Conservation (phyloP, 2,797 vertebrate genomes). For the Pseudotriccus pelzelni region DNA sequence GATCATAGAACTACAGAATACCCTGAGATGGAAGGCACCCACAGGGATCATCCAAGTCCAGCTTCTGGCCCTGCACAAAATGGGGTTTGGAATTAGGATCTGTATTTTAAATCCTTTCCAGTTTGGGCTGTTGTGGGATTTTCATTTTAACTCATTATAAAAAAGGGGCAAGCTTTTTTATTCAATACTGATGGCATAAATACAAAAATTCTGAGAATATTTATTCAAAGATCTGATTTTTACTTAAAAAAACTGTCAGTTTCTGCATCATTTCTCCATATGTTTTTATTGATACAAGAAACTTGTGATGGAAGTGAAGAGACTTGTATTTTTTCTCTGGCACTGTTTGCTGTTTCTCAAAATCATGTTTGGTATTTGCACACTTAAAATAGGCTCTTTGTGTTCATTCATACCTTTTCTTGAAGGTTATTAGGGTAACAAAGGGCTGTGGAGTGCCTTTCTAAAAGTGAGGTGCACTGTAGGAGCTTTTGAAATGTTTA, state of each 20-base stretch:
- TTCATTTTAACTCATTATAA: neutral
- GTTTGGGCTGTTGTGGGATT: neutral
- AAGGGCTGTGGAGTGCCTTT: neutral
- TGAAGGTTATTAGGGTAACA: neutral
- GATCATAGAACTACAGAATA: neutral
- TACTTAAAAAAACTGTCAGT: neutral
- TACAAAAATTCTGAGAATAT: neutral
- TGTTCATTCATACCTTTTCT: constrained; percentile 2
- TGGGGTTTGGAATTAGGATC: neutral
- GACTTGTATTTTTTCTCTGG: neutral
- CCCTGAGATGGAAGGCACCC: neutral
- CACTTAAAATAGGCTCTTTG: neutral
- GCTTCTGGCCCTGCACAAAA: neutral
- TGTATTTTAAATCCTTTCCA: neutral
- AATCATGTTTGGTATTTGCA: neutral
- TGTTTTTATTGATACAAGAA: neutral
- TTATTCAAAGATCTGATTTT: neutral
- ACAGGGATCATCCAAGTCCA: neutral
- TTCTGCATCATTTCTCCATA: neutral
- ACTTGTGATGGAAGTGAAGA: neutral
- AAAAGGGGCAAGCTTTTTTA: neutral
- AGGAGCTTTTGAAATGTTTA: constrained; percentile 41
- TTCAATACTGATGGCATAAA: neutral
- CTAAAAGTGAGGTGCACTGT: neutral
- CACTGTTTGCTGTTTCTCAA: neutral